Evolutionary conservation across 2,797 vertebrate genomes (phyloP).

Genomic region (Aratinga solstitialis): DNA sequence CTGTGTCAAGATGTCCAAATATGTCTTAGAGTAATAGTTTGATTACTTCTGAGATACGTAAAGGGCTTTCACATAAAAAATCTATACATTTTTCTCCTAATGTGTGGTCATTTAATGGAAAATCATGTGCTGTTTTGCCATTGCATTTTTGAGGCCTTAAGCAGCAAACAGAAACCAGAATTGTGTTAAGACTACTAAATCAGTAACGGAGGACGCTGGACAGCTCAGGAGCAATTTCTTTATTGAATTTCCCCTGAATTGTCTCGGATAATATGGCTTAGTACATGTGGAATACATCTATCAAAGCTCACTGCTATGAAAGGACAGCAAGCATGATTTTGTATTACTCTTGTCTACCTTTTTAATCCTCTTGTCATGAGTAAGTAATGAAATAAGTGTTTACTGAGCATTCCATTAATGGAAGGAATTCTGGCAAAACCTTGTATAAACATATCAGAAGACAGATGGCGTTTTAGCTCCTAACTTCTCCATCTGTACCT

Average conservation of each 20-base stretch:
- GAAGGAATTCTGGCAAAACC: neutral
- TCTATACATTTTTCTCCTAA: neutral
- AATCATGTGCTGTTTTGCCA: neutral
- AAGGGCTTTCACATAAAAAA: neutral
- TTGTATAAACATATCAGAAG: neutral
- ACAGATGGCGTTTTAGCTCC: neutral
- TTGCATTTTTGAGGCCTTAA: neutral
- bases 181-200: neutral
- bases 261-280: neutral
- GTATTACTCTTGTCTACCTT: neutral
- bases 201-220: neutral
- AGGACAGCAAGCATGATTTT: neutral
- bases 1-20: neutral
- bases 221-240: neutral
- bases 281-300: neutral
- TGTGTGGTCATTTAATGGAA: neutral
- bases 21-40: neutral
- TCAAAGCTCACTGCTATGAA: neutral
- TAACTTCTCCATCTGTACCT: neutral
- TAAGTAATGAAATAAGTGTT: neutral
- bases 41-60: neutral
- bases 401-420: neutral
- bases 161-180: neutral
- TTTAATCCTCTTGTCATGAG: neutral
- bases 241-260: constrained; percentile 14